Conservation (phyloP, 2,797 vertebrate species). For the Sebastes miniatus region DNA sequence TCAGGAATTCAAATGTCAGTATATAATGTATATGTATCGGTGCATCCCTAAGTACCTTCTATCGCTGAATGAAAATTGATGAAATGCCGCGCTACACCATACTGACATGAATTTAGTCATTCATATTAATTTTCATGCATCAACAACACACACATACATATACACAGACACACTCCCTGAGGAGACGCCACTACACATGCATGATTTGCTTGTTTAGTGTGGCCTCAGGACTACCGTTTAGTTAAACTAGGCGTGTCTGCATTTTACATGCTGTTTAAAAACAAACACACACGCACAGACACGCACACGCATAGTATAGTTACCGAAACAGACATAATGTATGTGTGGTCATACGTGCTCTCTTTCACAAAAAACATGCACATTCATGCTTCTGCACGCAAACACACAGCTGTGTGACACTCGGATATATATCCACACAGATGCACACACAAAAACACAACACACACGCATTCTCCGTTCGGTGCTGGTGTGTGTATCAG, state of each 20-base stretch:
- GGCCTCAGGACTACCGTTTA: conserved; percentile 21
- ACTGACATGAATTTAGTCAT: conserved; percentile 41
- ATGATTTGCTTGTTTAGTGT: conserved; percentile 47
- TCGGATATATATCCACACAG: background rate
- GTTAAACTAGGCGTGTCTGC: conserved; percentile 30
- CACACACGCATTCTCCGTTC: background rate
- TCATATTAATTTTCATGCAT: conserved; percentile 56
- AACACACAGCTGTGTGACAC: background rate
- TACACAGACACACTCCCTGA: background rate
- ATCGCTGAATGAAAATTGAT: conserved; percentile 25
- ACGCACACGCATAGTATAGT: background rate
- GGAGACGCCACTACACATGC: conserved; percentile 23
- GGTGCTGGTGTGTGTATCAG: conserved; percentile 50
- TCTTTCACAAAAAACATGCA: background rate
- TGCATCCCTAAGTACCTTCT: background rate
- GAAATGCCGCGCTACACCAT: conserved; percentile 3
- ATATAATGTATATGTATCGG: too few relatives aligned
- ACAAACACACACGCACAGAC: background rate
- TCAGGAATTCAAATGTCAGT: too few relatives aligned
- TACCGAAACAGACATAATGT: background rate
- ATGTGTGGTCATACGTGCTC: background rate
- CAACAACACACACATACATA: background rate
- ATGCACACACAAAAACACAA: background rate
- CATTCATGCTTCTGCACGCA: background rate
- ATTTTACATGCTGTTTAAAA: conserved; percentile 17